Percentiles rank a stretch among this genome's conserved stretches.
phyloP scores from a whole-genome alignment of 1,140 invertebrate genomes.

The Reticulitermes speratus region DNA sequence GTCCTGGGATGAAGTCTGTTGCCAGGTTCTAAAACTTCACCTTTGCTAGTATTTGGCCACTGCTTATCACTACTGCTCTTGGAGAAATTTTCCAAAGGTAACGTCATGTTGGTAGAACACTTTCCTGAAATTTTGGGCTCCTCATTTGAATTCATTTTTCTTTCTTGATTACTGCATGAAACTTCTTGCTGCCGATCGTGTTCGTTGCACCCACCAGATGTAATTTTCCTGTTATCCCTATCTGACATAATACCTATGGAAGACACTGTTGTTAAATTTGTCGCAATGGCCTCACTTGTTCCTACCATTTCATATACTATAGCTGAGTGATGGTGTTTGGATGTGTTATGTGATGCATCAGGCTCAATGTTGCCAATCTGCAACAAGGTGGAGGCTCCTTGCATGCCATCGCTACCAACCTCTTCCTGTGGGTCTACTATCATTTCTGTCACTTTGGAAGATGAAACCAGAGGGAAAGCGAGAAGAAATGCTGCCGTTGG shows the following conservation, averaged over 20 bases:
- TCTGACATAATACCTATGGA: not conserved
- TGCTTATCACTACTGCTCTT: not conserved
- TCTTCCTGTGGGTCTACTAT: conserved; percentile 56
- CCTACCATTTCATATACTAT: too few species aligned
- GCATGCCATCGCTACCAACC: conserved; percentile 53
- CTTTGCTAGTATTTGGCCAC: not conserved
- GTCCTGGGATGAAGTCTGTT: not conserved
- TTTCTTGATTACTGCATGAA: not conserved
- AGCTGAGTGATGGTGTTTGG: not conserved
- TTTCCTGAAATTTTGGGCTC: not conserved
- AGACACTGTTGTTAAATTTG: not conserved
- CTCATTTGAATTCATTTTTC: not conserved
- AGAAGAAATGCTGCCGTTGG: conserved; percentile 74
- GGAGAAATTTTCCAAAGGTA: not conserved
- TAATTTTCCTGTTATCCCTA: not conserved
- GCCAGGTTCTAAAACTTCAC: not conserved
- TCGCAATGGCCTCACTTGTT: not conserved
- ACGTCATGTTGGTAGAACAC: not conserved
- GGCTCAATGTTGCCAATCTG: conserved; percentile 61
- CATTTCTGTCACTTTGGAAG: conserved; percentile 53
- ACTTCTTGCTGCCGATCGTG: not conserved
- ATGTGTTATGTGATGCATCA: not conserved
- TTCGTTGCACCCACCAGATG: not conserved
- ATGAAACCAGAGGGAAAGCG: conserved; percentile 70
- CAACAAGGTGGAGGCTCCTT: conserved; percentile 59